These are phyloP conservation scores for Pomacea maculata DNA, from an alignment of 1,140 invertebrate genomes.

Conservation along the genomic window DNA sequence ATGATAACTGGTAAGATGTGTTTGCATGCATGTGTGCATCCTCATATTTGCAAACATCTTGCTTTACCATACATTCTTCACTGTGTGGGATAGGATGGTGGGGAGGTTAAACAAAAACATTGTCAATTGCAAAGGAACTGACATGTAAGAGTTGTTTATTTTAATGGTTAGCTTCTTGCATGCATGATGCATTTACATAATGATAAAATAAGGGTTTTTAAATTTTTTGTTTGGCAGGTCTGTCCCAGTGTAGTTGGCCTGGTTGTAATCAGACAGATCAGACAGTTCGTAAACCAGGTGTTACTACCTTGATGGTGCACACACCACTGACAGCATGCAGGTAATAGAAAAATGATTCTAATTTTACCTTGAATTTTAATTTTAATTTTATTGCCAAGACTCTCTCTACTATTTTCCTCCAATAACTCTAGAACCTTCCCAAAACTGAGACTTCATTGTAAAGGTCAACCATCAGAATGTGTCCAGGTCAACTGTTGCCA, in stretches of 20 bases:
- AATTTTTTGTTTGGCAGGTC: constrained; percentile 40
- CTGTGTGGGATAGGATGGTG: too few relatives aligned
- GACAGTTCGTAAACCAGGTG: constrained; percentile 45
- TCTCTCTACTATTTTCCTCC: too few relatives aligned
- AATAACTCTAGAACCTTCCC: constrained; percentile 68
- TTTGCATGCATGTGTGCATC: not conserved
- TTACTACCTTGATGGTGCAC: constrained; percentile 89
- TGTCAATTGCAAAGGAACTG: too few relatives aligned
- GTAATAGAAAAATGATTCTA: too few relatives aligned
- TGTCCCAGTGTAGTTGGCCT: constrained; percentile 67
- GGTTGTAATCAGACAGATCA: constrained; percentile 66
- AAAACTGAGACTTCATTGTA: constrained; percentile 82
- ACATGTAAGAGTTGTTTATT: too few relatives aligned
- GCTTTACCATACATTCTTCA: not conserved
- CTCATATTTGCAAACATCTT: not conserved
- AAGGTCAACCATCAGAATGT: constrained; percentile 86
- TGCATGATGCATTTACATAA: too few relatives aligned
- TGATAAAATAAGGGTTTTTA: too few relatives aligned
- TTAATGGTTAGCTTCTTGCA: too few relatives aligned
- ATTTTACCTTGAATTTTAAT: too few relatives aligned
- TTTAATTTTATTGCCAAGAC: too few relatives aligned
- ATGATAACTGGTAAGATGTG: constrained; percentile 1
- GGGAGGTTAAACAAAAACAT: too few relatives aligned
- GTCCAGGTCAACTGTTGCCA: constrained; percentile 61
- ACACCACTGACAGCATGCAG: too few relatives aligned